A percentile compares a stretch with the other conserved stretches of the same genome.
phyloP scores from a whole-genome alignment of 2,113 vertebrate genomes.

The Pelobates fuscus region DNA sequence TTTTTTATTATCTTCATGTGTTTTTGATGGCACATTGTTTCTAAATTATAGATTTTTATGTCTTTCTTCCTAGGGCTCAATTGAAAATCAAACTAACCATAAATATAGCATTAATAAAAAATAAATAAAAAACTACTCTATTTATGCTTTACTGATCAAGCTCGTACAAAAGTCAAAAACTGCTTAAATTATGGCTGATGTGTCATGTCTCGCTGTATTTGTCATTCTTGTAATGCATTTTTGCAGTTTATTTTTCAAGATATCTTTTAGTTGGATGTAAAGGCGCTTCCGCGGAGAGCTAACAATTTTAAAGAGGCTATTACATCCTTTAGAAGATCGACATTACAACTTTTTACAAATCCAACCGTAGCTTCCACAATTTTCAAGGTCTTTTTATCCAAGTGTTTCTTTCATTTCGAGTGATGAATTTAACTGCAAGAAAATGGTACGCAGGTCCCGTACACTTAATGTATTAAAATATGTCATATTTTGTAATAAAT shows the following conservation, averaged over 20 bases:
- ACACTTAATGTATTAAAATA: too few relatives aligned
- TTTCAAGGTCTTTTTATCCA: too few relatives aligned
- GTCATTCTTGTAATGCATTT: constrained; percentile 3
- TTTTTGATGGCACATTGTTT: constrained; percentile 35
- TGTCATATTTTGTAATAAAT: too few relatives aligned
- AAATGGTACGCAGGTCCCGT: too few relatives aligned
- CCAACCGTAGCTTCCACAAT: too few relatives aligned
- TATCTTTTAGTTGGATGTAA: too few relatives aligned
- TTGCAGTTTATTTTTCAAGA: neutral
- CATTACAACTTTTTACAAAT: too few relatives aligned
- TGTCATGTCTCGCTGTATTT: constrained; percentile 11
- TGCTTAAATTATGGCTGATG: neutral
- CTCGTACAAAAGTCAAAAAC: constrained; percentile 15
- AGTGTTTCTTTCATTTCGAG: too few relatives aligned
- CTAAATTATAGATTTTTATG: constrained; percentile 41
- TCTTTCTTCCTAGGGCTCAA: constrained; percentile 28
- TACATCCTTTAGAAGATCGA: too few relatives aligned
- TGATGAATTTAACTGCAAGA: too few relatives aligned
- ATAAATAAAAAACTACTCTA: constrained; percentile 25
- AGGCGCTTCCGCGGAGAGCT: too few relatives aligned
- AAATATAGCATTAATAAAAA: constrained; percentile 39
- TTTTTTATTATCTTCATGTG: constrained; percentile 36
- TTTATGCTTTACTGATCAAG: constrained; percentile 10
- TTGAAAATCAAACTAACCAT: constrained; percentile 44
- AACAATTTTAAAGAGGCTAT: too few relatives aligned